Percentiles rank a stretch among this genome's conserved stretches.
Conservation (phyloP, 2,888 invertebrate genomes). For the Brassicogethes aeneus region DNA sequence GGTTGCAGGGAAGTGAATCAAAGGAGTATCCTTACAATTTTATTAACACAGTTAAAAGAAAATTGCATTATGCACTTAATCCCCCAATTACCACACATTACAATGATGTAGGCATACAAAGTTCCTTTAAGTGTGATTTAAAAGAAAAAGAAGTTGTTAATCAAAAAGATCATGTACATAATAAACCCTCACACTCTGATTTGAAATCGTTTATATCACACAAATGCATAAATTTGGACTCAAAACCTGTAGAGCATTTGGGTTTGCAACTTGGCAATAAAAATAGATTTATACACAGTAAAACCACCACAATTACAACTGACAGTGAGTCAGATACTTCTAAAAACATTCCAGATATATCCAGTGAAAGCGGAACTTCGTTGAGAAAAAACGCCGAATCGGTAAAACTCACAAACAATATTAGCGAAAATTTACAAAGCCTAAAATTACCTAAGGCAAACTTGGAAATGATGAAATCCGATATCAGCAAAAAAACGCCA, state of each 20-base stretch:
- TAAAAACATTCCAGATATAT: slow-evolving; percentile 39
- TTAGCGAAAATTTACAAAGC: slow-evolving; percentile 1
- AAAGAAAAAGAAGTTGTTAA: slow-evolving; percentile 6
- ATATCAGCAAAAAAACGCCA: too few species aligned
- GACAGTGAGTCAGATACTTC: slow-evolving; percentile 39
- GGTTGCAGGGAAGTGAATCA: slow-evolving; percentile 33
- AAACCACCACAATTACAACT: slow-evolving; percentile 8
- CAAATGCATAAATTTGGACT: slow-evolving; percentile 27
- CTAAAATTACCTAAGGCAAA: slow-evolving; percentile 14
- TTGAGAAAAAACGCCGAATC: slow-evolving; percentile 16
- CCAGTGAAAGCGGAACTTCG: slow-evolving; percentile 30
- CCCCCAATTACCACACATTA: slow-evolving; percentile 15
- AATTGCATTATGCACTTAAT: slow-evolving; percentile 37
- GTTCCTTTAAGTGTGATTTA: slow-evolving; percentile 12
- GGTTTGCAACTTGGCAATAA: slow-evolving; percentile 5
- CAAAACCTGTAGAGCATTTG: slow-evolving; percentile 25
- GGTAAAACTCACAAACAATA: slow-evolving; percentile 9
- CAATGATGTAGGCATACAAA: slow-evolving; percentile 27
- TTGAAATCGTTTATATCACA: slow-evolving; percentile 27
- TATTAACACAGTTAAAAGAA: slow-evolving; percentile 50
- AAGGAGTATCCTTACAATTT: slow-evolving; percentile 50
- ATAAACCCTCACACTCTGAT: slow-evolving; percentile 10
- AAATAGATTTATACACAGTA: slow-evolving; percentile 1
- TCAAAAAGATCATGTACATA: slow-evolving; percentile 2
- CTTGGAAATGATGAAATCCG: slow-evolving; percentile 15